Conservation (phyloP, 2,888 invertebrate species). For the Oxyteleia sp. region DNA sequence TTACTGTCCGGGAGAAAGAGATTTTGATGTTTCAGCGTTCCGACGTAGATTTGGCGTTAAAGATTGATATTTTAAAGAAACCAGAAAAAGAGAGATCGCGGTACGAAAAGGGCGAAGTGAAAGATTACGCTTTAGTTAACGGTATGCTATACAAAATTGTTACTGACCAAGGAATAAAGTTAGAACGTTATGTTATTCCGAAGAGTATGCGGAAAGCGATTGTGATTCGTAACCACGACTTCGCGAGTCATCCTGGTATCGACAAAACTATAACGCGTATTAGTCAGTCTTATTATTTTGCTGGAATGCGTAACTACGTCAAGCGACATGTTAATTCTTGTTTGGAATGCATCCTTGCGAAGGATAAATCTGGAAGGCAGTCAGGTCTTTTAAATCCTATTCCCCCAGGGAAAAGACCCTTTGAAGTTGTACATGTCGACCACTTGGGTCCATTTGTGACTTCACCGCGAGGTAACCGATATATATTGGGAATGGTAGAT, state of each 20-base stretch:
- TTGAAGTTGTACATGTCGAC: not conserved
- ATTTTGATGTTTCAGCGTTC: slow-evolving; percentile 6
- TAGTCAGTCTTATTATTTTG: slow-evolving; percentile 10
- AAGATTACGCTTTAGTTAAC: not conserved
- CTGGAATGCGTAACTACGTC: not conserved
- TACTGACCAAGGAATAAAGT: not conserved
- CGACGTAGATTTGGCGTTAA: not conserved
- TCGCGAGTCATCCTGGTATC: not conserved
- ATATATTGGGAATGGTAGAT: not conserved
- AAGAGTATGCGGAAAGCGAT: slow-evolving; percentile 13
- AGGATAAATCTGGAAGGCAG: slow-evolving; percentile 2
- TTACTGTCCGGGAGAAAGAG: not conserved
- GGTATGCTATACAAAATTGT: slow-evolving; percentile 2
- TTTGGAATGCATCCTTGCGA: not conserved
- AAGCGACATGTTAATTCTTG: not conserved
- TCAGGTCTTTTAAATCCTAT: not conserved
- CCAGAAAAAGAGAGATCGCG: not conserved
- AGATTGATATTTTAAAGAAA: slow-evolving; percentile 5
- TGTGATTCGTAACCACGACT: not conserved
- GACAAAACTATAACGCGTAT: not conserved
- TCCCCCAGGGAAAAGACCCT: not conserved
- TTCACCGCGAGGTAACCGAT: not conserved
- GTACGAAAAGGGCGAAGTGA: not conserved
- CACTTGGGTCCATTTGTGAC: not conserved
- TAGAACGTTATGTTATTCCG: not conserved